Evolutionary conservation across 2,797 vertebrate species (phyloP), one percentile per base, ranked within the genome.

Genomic region (Spizella passerina): DNA sequence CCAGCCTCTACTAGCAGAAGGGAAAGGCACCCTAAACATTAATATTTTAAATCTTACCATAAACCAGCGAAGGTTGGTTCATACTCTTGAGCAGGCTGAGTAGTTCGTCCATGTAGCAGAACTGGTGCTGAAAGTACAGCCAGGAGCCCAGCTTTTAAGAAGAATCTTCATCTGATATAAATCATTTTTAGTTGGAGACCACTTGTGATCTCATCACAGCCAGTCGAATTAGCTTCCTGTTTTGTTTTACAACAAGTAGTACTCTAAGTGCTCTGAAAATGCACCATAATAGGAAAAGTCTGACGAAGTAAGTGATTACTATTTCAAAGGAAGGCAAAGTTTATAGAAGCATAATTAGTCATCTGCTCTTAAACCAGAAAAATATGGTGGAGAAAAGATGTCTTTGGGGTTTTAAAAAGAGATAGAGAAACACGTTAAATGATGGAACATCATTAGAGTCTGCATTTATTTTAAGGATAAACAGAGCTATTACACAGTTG

Each of bases 321-420:
- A 18, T 96, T 97, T 94, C 95, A 88, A 95, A 96, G 79, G 78
- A 94, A 96, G 76, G 89, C 34, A 79, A 90, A 87, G 93, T 94
- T 86, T 90, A 90, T 94, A 85, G 44, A 84, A 82, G n/a, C 7
- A 10, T 88, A 93, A 93, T 96, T 91, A 96, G 59, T 95, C 69
- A 46, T 81, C 84, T 92, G 84, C 66, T 95, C 63, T 91, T 95
- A 91, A 93, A 90, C 63, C 64, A 91, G 83, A 88, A 96, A 92
- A 94, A 92, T 94, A 90, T 69, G 94, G 53, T 90, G 85, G 46
- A 90, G 73, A 93, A 94, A 93, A 94, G 76, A 53, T 76, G 80
- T 84, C n/a, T 79, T 88, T 50, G 44, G 38, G 29, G 21, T 55
- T 94, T 93, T 70, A 80, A 57, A 80, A 55, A 81, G 23, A 85